Conservation (phyloP, 2,113 vertebrate genomes). For the Promerops cafer region DNA sequence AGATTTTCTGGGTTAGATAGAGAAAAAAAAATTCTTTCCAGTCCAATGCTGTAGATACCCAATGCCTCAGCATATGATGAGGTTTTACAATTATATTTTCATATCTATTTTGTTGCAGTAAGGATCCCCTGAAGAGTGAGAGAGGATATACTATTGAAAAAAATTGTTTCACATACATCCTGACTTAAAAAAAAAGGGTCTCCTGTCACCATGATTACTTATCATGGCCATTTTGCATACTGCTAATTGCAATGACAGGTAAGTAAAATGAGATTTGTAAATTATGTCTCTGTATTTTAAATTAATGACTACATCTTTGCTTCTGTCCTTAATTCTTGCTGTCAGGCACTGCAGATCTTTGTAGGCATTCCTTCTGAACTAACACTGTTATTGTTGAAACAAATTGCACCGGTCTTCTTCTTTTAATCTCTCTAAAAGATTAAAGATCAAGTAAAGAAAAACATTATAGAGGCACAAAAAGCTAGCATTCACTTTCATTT, state of each 20-base stretch:
- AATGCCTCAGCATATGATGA: not conserved
- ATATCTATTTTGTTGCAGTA: not conserved
- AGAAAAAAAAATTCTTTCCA: not conserved
- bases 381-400: not conserved
- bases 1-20: not conserved
- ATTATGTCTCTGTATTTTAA: not conserved
- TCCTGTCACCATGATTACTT: not conserved
- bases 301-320: not conserved
- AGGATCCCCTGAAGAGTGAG: not conserved
- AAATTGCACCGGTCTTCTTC: not conserved
- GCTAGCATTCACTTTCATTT: not conserved
- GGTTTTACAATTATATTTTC: not conserved
- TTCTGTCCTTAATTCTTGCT: not conserved
- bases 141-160: not conserved
- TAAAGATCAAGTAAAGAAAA: not conserved
- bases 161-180: not conserved
- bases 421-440: constrained; percentile 8
- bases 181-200: not conserved
- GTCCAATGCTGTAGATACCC: not conserved
- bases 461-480: not conserved
- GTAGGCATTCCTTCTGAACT: not conserved
- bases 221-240: not conserved
- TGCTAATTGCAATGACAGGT: not conserved
- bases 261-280: not conserved
- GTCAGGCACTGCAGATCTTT: not conserved